Percentiles rank a stretch among this genome's conserved stretches.
Evolutionary conservation across 2,888 invertebrate genomes (phyloP).

Genomic region (Limenitis arthemis): DNA sequence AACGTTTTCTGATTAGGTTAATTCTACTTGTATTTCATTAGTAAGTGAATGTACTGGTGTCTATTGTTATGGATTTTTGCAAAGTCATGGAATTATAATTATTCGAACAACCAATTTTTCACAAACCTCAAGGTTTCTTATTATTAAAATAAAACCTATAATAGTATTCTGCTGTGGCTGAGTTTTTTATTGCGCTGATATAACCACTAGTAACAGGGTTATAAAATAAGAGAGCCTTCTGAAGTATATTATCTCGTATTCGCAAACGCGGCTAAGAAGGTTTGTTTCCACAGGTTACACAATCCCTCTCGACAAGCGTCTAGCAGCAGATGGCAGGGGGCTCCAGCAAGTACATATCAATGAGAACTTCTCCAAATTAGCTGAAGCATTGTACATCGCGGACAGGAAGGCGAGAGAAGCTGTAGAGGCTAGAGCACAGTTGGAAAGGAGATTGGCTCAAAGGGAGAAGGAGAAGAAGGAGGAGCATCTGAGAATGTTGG

Average conservation of each 20-base stretch:
- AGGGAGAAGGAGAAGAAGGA: constrained; percentile 99
- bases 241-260: not conserved
- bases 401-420: constrained; percentile 97
- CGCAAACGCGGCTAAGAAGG: no score
- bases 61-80: no score
- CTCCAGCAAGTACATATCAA: constrained; percentile 98
- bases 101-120: no score
- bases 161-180: no score
- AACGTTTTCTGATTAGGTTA: no score
- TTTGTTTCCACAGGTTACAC: constrained; percentile 80
- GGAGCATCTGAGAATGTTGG: constrained; percentile 92
- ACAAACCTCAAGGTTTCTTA: no score
- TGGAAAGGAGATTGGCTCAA: constrained; percentile 96
- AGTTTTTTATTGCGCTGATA: no score
- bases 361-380: constrained; percentile 98
- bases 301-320: constrained; percentile 96
- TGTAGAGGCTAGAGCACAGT: constrained; percentile 95
- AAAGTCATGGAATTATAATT: no score
- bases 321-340: constrained; percentile 98
- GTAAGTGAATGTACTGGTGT: no score
- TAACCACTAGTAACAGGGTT: no score
- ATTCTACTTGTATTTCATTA: no score
- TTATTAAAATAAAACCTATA: not conserved
- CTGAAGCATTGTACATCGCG: constrained; percentile 97
- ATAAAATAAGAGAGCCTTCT: not conserved